These are phyloP conservation scores for Dipodomys stephensi DNA, from an alignment of 2,113 vertebrate genomes.

Conservation along the genomic window DNA sequence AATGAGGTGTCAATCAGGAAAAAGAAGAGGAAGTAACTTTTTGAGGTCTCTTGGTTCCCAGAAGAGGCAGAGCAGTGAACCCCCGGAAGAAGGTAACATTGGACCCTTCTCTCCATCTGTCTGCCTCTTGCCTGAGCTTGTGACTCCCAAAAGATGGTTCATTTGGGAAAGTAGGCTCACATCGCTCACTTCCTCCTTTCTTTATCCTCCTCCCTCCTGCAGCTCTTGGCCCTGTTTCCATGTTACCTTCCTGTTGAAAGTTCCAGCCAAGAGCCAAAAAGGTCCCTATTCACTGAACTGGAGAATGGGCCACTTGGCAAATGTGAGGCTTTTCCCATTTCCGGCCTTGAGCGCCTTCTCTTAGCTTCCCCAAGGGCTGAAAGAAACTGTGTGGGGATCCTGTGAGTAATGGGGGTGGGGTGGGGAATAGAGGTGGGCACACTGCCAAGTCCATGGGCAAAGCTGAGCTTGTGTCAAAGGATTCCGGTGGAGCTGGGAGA, in stretches of 20 bases:
- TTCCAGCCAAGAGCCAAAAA: constrained; percentile 77
- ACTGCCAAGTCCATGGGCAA: constrained; percentile 68
- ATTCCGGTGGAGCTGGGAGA: constrained; percentile 53
- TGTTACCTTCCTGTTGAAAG: constrained; percentile 74
- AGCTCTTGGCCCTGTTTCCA: constrained; percentile 66
- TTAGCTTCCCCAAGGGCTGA: constrained; percentile 68
- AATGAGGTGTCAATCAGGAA: not conserved
- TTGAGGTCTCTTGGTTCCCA: not conserved
- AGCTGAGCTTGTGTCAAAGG: constrained; percentile 61
- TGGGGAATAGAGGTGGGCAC: constrained; percentile 40
- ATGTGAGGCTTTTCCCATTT: constrained; percentile 72
- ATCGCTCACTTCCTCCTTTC: constrained; percentile 19
- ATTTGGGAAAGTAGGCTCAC: constrained; percentile 14
- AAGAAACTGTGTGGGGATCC: constrained; percentile 74
- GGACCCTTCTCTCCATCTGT: not conserved
- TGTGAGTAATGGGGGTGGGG: constrained; percentile 68
- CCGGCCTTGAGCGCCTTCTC: constrained; percentile 63
- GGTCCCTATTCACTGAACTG: constrained; percentile 78
- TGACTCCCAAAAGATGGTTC: not conserved
- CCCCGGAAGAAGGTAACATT: not conserved
- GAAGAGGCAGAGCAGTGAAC: not conserved
- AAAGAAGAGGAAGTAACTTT: not conserved
- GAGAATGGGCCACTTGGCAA: constrained; percentile 78
- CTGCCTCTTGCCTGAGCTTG: not conserved
- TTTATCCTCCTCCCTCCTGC: not conserved